Base-by-base conservation (phyloP, 2,797 vertebrate species). In the Coracias cyanogaster region DNA sequence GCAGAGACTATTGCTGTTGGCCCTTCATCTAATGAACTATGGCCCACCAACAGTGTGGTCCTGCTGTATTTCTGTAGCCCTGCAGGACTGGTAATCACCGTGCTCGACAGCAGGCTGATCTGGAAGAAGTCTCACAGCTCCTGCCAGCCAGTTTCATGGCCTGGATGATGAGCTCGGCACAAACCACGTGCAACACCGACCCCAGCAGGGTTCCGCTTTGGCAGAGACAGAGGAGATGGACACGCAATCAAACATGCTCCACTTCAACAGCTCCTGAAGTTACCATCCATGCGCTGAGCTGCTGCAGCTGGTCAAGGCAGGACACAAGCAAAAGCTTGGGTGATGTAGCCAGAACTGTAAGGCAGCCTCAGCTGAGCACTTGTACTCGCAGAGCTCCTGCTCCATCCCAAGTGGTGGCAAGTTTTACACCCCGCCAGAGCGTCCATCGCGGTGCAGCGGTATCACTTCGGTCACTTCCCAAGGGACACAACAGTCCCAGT, bases 41-140 rank as follows among this genome's bases (percentile, higher is more conserved):
- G 10, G 73, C 80, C 26, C 89, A 78, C 17, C 19, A 43, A 1
- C 7, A 1, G 17, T 0, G 5, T 0, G 13, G 46, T n/a, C 60
- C 77, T 66, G 64, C 46, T 46, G 15, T 7, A 1, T 3, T 25
- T 41, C 74, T 31, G 6, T n/a, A 80, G 77, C 70, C 33, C 9
- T 7, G 37, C 57, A 64, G 72, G 61, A 54, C 81, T 7, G 82
- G 46, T 46, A 73, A 10, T 0, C 67, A n/a, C 70, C 26, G 3
- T 2, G 26, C 37, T 51, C 4, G 2, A 35, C 1, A 12, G 17
- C 2, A 3, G 49, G 74, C 19, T 85, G 46, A 43, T 12, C 65
- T 60, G 37, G 58, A 35, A 45, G 45, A 28, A 48, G 11, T 6
- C 69, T 29, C 66, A 12, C 43, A 81, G 82, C 87, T 91, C 89